Evolutionary conservation across 2,113 vertebrate species (phyloP).

Genomic region (Zonotrichia leucophrys): DNA sequence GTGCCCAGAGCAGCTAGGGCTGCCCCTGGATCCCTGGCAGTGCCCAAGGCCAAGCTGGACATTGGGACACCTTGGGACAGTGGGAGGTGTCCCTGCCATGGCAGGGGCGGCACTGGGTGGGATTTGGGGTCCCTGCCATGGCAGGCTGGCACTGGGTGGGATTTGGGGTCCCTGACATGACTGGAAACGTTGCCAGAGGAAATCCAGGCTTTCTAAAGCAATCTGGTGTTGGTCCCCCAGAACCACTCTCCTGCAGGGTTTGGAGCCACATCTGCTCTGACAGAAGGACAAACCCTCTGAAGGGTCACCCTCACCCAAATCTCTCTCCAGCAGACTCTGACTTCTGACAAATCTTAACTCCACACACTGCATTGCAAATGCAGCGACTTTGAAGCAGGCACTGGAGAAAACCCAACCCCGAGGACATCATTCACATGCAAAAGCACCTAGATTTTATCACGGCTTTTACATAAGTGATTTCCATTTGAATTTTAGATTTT

Average conservation of each 20-base stretch:
- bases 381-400: background rate
- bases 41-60: background rate
- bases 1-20: background rate
- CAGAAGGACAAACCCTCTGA: background rate
- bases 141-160: background rate
- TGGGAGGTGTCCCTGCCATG: background rate
- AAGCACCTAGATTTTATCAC: conserved; percentile 41
- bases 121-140: background rate
- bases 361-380: background rate
- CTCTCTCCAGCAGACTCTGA: background rate
- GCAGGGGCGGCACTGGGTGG: no score
- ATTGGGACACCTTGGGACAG: background rate
- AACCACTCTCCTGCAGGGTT: fast-evolving
- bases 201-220: background rate
- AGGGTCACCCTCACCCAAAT: background rate
- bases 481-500: conserved; percentile 61
- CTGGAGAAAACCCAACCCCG: conserved; percentile 16
- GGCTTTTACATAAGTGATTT: conserved; percentile 54
- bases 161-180: fast-evolving
- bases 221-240: fast-evolving
- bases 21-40: background rate
- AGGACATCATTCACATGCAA: conserved; percentile 56
- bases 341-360: background rate
- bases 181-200: background rate
- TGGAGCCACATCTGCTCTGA: background rate